These are phyloP conservation scores for Hipposideros larvatus DNA, from an alignment of 2,797 vertebrate species.

Conservation along the genomic window DNA sequence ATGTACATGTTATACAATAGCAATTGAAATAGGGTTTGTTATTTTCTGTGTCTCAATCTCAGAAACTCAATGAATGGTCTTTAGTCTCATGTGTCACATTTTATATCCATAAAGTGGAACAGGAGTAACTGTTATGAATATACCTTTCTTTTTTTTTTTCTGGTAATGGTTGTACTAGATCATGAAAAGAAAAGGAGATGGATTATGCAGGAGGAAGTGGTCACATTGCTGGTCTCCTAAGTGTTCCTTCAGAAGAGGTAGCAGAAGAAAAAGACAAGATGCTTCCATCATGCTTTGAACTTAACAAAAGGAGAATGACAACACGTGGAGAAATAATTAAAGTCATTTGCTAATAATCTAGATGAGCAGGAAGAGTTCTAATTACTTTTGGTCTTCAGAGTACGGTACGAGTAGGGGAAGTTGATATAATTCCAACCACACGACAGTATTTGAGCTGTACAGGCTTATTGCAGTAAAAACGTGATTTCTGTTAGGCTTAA, in stretches of 20 bases:
- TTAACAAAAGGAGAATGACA: neutral
- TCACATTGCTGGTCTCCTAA: neutral
- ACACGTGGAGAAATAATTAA: neutral
- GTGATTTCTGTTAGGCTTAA: neutral
- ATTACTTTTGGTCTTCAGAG: neutral
- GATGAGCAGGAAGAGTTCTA: neutral
- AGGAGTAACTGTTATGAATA: neutral
- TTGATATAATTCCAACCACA: neutral
- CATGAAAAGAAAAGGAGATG: neutral
- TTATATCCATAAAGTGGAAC: neutral
- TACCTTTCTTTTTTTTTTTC: neutral
- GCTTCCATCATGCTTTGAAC: neutral
- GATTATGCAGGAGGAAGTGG: neutral
- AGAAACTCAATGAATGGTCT: neutral
- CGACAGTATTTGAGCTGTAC: neutral
- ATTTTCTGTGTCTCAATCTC: neutral
- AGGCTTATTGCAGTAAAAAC: neutral
- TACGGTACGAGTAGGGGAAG: neutral
- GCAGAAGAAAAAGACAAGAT: neutral
- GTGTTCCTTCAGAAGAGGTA: neutral
- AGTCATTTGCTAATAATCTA: neutral
- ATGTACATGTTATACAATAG: neutral
- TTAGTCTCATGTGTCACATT: neutral
- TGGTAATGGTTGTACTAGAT: neutral
- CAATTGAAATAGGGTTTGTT: slow-evolving; percentile 54